Evolutionary conservation across 1,140 invertebrate genomes (phyloP).

Genomic region (Drosophila grimshawi): DNA sequence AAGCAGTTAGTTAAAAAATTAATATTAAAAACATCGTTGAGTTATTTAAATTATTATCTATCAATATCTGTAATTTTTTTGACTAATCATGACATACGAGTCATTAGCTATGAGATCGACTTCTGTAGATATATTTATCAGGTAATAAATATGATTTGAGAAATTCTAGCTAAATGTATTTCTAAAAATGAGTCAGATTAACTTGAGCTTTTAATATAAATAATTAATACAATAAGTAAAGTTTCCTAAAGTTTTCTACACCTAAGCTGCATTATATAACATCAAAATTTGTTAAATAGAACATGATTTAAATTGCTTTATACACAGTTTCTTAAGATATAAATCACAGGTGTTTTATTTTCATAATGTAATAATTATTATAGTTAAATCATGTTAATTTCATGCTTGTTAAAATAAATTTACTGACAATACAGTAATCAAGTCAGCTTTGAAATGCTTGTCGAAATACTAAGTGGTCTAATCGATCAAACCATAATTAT

Average conservation of each 20-base stretch:
- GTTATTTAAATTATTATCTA: background rate
- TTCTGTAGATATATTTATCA: background rate
- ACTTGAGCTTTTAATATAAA: too few relatives aligned
- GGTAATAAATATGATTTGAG: too few relatives aligned
- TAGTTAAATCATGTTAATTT: background rate
- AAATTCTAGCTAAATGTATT: too few relatives aligned
- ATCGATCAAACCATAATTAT: slow-evolving; percentile 15
- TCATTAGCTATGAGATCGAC: background rate
- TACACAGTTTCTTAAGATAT: background rate
- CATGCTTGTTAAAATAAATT: background rate
- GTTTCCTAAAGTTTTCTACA: too few relatives aligned
- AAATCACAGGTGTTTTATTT: too few relatives aligned
- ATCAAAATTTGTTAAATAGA: too few relatives aligned
- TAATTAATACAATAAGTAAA: too few relatives aligned
- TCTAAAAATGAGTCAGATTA: too few relatives aligned
- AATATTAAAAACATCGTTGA: background rate
- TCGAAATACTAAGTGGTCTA: slow-evolving; percentile 10
- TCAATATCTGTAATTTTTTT: background rate
- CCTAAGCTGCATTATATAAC: too few relatives aligned
- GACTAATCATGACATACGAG: background rate
- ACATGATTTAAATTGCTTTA: background rate
- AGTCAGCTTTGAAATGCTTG: slow-evolving; percentile 9
- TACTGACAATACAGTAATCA: slow-evolving; percentile 2
- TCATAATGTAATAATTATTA: background rate
- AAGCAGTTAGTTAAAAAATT: too few relatives aligned